Conservation (phyloP, 2,113 vertebrate genomes). For the Synodontis membranacea region DNA sequence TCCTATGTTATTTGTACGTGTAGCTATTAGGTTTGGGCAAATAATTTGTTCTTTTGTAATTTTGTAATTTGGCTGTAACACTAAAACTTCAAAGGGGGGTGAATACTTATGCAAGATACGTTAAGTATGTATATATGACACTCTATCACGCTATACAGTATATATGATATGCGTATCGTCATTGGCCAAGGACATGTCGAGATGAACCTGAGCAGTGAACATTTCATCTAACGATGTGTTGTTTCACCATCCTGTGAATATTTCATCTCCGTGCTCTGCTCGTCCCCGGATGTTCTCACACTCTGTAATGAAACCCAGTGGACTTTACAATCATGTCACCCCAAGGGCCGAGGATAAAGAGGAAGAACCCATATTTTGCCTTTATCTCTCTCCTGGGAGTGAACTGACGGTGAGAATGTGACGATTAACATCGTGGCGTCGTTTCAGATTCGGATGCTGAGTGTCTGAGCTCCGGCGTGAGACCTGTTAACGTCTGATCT, state of each 20-base stretch:
- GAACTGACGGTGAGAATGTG: neutral
- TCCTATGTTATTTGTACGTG: too few species aligned
- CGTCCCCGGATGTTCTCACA: neutral
- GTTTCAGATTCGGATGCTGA: slow-evolving; percentile 1
- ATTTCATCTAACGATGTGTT: neutral
- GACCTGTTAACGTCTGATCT: slow-evolving; percentile 1
- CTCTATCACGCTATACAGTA: neutral
- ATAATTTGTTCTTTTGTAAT: too few species aligned
- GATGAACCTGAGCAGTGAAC: neutral
- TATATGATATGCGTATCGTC: too few species aligned
- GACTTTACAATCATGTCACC: neutral
- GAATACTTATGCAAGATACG: neutral
- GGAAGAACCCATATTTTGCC: neutral
- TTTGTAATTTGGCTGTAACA: too few species aligned
- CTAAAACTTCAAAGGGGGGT: neutral
- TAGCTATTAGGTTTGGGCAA: too few species aligned
- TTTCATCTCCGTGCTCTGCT: neutral
- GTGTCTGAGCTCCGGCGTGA: neutral
- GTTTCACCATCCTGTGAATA: neutral
- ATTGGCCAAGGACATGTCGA: neutral
- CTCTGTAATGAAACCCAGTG: neutral
- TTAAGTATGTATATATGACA: neutral
- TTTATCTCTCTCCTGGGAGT: neutral
- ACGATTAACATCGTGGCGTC: slow-evolving; percentile 35
- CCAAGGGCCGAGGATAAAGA: neutral